Evolutionary conservation across 2,797 vertebrate species (phyloP).

Genomic region (Phataginus tricuspis): DNA sequence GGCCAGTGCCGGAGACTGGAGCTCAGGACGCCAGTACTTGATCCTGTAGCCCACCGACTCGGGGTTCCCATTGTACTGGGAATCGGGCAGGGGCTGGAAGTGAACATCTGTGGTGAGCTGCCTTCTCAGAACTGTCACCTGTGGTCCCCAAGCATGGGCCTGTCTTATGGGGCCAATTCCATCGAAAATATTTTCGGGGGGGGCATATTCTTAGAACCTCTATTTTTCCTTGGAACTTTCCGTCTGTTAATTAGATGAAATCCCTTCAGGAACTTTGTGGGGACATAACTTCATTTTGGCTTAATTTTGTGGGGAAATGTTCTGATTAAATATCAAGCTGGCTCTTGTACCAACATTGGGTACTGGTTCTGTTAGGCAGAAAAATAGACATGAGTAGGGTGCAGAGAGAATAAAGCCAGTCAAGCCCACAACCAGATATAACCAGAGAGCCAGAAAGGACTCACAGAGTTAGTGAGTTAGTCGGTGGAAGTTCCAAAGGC

Average conservation of each 20-base stretch:
- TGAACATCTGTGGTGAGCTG: accelerated
- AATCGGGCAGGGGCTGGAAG: conserved; percentile 91
- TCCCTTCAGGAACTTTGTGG: conserved; percentile 5
- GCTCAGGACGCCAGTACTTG: conserved; percentile 87
- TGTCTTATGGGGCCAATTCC: not conserved
- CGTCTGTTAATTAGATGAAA: conserved; percentile 57
- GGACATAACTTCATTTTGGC: conserved; percentile 25
- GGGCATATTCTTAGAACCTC: not conserved
- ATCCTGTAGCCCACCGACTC: conserved; percentile 95
- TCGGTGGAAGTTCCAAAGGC: no score
- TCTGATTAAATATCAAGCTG: conserved; percentile 51
- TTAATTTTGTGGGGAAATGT: not conserved
- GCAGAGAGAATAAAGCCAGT: no score
- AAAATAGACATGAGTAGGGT: no score
- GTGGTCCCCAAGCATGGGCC: accelerated
- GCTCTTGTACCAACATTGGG: not conserved
- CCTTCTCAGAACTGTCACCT: not conserved
- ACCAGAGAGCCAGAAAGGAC: no score
- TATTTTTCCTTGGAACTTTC: not conserved
- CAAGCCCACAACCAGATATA: no score
- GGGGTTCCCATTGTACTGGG: conserved; percentile 93
- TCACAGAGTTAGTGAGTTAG: no score
- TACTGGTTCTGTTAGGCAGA: not conserved
- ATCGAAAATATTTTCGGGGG: not conserved
- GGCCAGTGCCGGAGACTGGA: conserved; percentile 75